A percentile compares a stretch with the other conserved stretches of the same genome.
Conservation (phyloP, 1,140 invertebrate genomes). For the Oscheius sp. region DNA sequence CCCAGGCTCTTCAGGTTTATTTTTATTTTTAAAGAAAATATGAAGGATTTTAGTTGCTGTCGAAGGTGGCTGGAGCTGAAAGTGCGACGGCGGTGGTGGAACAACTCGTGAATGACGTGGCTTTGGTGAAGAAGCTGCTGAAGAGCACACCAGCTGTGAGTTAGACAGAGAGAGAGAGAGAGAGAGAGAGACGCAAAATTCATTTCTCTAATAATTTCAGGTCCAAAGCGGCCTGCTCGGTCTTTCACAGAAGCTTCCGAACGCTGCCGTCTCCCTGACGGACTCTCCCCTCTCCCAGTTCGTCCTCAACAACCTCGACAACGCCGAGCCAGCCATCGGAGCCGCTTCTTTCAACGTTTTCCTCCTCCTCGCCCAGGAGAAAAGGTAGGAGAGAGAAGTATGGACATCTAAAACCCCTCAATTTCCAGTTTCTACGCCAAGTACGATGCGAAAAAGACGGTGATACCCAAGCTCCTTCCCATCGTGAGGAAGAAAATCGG, state of each 20-base stretch:
- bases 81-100: neutral
- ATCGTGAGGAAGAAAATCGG: slow-evolving; percentile 5
- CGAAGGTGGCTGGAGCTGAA: neutral
- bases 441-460: slow-evolving; percentile 18
- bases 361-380: neutral
- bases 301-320: neutral
- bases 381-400: no score
- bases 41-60: neutral
- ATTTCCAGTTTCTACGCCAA: slow-evolving; percentile 8
- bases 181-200: no score
- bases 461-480: neutral
- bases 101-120: neutral
- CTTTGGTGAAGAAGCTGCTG: neutral
- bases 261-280: neutral
- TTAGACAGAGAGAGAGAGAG: no score
- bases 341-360: neutral
- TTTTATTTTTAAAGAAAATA: neutral
- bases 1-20: neutral
- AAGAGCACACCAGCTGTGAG: no score
- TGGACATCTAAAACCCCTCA: neutral
- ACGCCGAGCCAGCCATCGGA: neutral
- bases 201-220: neutral
- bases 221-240: neutral
- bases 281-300: neutral
- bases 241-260: neutral